Base-by-base conservation (phyloP, 2,888 invertebrate genomes). In the Sminthurinus aureus region DNA sequence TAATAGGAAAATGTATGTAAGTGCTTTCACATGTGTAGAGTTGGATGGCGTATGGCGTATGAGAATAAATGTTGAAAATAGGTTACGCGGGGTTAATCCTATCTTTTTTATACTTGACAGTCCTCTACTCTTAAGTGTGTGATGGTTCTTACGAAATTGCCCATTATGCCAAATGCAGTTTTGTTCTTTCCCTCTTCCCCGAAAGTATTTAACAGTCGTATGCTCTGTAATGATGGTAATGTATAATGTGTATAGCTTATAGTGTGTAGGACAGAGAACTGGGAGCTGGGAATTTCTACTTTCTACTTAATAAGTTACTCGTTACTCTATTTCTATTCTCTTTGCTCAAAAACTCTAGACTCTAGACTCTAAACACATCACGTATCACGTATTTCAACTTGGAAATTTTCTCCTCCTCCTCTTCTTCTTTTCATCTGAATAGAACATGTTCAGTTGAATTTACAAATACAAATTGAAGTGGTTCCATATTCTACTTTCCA, bases 121-220 rank as follows among this genome's bases (percentile, higher is more conserved):
- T 20, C 69, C 2, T 69, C 69, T 9, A 1, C 20, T 20, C 69
- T 69, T 75, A 50, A 75, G 38, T 51, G 51, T 15, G 51, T 15
- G 50, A 75, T 75, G 38, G 38, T 50, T 38, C 11, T 11, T n/a
- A 2, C 18, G 51, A 13, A 75, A 75, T 75, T 75, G 75, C 18
- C 75, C 51, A 75, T 75, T 75, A 75, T 75, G 75, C 75, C 75
- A 75, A 75, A 75, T 75, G 20, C 75, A 75, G 50, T n/a, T 26
- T 73, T 24, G 73, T 15, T 73, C 73, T 73, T 15, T 73, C 24
- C 73, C 15, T 38, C 3, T 38, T 4, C 6, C 6, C 38, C 6
- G 38, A 4, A 38, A 2, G 58, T 58, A 58, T 58, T 58, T 58
- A 58, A 58, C 9, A 38, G 38, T 38, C 38, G 38, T 4, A 38